Evolutionary conservation across 2,888 invertebrate species (phyloP).

Genomic region (Leucozona laternaria): DNA sequence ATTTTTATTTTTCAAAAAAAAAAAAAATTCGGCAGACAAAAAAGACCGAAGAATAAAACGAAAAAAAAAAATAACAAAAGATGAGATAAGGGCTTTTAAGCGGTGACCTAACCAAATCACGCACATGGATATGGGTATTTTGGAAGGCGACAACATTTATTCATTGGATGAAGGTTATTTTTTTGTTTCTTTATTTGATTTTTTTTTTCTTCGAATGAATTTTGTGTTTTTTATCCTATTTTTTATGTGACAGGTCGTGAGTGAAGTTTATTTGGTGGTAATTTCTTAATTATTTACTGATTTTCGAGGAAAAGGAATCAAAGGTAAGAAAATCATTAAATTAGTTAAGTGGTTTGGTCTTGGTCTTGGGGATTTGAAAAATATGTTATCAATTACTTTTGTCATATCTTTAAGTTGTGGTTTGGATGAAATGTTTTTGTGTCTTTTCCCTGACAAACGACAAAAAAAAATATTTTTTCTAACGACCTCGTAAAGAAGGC

Average conservation of each 20-base stretch:
- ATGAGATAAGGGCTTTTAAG: conserved; percentile 75
- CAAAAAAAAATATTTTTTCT: background rate
- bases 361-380: background rate
- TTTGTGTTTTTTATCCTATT: conserved; percentile 39
- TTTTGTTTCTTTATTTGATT: background rate
- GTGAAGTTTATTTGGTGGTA: conserved; percentile 72
- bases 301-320: conserved; percentile 5
- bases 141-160: conserved; percentile 71
- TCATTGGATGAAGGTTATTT: conserved; percentile 33
- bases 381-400: conserved; percentile 11
- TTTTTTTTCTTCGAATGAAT: conserved; percentile 1
- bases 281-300: conserved; percentile 72
- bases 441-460: background rate
- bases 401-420: conserved; percentile 35
- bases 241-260: conserved; percentile 70
- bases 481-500: conserved; percentile 25
- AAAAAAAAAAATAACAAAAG: conserved; percentile 41
- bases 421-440: conserved; percentile 8
- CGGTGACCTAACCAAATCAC: conserved; percentile 72
- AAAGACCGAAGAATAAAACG: conserved; percentile 41
- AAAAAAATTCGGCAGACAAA: conserved; percentile 57
- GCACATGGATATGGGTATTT: conserved; percentile 73
- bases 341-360: conserved; percentile 41
- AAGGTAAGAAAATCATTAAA: conserved; percentile 51
- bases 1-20: background rate